Evolutionary conservation across 1,140 invertebrate genomes (phyloP).

Genomic region (Diabrotica undecimpunctata): DNA sequence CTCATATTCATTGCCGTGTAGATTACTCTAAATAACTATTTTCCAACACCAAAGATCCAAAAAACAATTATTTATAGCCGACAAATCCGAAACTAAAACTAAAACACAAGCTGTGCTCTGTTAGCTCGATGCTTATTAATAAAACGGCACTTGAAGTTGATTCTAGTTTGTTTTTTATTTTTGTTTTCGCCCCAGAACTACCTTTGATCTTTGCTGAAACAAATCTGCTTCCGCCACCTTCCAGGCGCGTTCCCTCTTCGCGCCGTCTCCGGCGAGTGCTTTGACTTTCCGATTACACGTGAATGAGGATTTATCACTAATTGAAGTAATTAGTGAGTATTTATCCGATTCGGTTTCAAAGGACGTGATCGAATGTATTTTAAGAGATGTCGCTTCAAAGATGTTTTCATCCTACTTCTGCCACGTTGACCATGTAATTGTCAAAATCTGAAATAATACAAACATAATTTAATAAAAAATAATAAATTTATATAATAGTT

Average conservation of each 20-base stretch:
- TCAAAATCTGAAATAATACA: too few species aligned
- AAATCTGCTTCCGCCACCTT: background rate
- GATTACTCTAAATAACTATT: too few species aligned
- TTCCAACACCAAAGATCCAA: too few species aligned
- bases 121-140: background rate
- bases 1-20: too few species aligned
- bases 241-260: background rate
- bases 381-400: too few species aligned
- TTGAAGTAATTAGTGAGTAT: slow-evolving; percentile 1
- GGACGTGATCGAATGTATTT: too few species aligned
- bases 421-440: too few species aligned
- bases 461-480: too few species aligned
- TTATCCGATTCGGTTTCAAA: background rate
- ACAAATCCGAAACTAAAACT: background rate
- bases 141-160: slow-evolving; percentile 1
- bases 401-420: too few species aligned
- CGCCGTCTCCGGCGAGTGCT: background rate
- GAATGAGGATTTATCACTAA: background rate
- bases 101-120: background rate
- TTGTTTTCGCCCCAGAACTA: background rate
- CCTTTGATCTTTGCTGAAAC: background rate
- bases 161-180: background rate
- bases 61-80: background rate
- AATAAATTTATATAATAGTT: too few species aligned
- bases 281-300: background rate